These are phyloP conservation scores for Pemphredon lugubris DNA, from an alignment of 2,888 invertebrate genomes.

Conservation along the genomic window DNA sequence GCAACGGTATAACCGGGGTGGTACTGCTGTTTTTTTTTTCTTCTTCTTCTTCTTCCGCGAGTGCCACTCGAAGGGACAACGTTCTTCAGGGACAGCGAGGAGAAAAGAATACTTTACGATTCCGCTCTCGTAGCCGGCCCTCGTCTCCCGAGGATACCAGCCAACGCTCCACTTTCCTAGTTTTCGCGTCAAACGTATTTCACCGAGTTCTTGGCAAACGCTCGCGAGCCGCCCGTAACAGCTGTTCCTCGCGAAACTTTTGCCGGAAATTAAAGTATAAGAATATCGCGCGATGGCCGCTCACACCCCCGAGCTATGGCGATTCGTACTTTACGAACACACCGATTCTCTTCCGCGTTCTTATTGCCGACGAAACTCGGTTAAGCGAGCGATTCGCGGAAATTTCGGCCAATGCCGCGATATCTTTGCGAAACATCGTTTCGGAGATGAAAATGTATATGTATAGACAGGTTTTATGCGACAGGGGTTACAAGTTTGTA, in stretches of 20 bases:
- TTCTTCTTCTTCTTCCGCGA: slow-evolving; percentile 30
- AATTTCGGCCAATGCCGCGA: too few relatives aligned
- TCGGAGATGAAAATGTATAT: too few relatives aligned
- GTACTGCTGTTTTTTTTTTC: not conserved
- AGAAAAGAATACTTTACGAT: slow-evolving; percentile 55
- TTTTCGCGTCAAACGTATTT: slow-evolving; percentile 53
- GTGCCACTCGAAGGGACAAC: slow-evolving; percentile 46
- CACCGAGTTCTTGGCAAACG: slow-evolving; percentile 55
- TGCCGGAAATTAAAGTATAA: slow-evolving; percentile 23
- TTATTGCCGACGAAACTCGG: too few relatives aligned
- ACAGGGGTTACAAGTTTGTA: too few relatives aligned
- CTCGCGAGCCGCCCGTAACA: slow-evolving; percentile 48
- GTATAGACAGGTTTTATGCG: too few relatives aligned
- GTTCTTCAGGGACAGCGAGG: slow-evolving; percentile 32
- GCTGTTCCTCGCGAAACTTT: slow-evolving; percentile 46
- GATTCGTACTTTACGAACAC: not conserved
- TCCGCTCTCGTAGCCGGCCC: slow-evolving; percentile 47
- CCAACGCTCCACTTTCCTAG: slow-evolving; percentile 54
- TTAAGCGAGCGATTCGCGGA: too few relatives aligned
- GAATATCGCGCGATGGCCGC: too few relatives aligned
- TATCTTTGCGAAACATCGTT: too few relatives aligned
- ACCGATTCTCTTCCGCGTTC: too few relatives aligned
- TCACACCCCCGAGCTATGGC: too few relatives aligned
- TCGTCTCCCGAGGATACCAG: slow-evolving; percentile 45
- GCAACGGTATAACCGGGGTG: not conserved